Base-by-base conservation (phyloP, 2,113 vertebrate species). In the Embiotoca jacksoni region DNA sequence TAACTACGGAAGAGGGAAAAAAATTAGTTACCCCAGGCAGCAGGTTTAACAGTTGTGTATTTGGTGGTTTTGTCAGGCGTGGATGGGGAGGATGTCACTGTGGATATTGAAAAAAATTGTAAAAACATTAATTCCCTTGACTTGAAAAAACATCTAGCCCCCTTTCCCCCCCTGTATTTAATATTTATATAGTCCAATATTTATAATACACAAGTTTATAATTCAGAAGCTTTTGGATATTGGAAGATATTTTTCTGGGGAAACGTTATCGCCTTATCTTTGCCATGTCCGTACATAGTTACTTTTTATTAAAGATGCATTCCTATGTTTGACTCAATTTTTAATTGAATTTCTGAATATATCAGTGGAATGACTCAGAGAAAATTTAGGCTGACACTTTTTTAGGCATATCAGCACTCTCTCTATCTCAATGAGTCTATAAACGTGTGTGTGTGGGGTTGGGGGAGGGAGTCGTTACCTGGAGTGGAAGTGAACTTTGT, bases 331-430 rank as follows among this genome's bases (percentile, higher is more conserved):
- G 39, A 80, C 68, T 86, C 41, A 1, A 9, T 68, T 75, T 80
- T 71, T 75, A 71, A 88, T 83, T 71, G 56, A 76, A 81, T 82
- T 78, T 83, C 57, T 73, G 46, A 84, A 86, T 78, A 79, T 88
- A 87, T 84, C 64, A 71, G 50, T 54, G 49, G 9, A 62, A 67
- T 32, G 3, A 32, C 66, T 78, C 78, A 54, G 52, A 80, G 67
- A 76, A 76, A 81, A 81, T 85, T 49, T 60, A 52, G 69, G 35
- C 52, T 46, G 57, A 82, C 65, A 72, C 64, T 41, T 78, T 83
- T 63, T 66, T 76, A 69, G 83, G 54, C 44, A 44, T 62, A 76
- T 57, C 71, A 44, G 39, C 44, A 1, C 52, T 47, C 35, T 52
- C 37, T 65, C 44, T 75, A 23, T 49, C 15, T 49, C 72, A 60